These are phyloP conservation scores for Parotia lawesii DNA, from an alignment of 2,113 vertebrate species.

Conservation along the genomic window DNA sequence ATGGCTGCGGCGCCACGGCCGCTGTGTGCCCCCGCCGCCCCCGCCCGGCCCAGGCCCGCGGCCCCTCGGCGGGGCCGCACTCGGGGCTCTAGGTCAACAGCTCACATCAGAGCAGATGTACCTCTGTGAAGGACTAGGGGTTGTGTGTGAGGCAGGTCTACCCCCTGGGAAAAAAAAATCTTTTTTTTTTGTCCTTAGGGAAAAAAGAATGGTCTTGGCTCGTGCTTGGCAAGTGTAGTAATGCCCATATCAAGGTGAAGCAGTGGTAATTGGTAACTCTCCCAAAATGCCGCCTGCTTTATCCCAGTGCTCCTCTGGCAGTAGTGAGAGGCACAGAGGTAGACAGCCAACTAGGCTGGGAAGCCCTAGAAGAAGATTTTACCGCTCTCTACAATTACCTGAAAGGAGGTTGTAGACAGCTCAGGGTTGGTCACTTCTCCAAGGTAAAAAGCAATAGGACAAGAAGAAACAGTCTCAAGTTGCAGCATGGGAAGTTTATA, in stretches of 20 bases:
- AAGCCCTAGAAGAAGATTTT: background rate
- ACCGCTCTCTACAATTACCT: background rate
- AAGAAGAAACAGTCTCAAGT: background rate
- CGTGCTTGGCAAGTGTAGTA: too few species aligned
- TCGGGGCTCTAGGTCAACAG: accelerated
- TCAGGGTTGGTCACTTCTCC: too few species aligned
- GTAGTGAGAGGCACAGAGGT: background rate
- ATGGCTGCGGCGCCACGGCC: background rate
- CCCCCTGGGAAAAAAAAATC: accelerated
- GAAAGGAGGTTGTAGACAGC: background rate
- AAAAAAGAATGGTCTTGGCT: background rate
- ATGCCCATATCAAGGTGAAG: background rate
- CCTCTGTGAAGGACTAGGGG: accelerated
- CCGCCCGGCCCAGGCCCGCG: accelerated
- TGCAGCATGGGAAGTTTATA: background rate
- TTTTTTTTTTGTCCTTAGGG: too few species aligned
- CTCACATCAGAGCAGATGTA: background rate
- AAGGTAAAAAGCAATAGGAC: background rate
- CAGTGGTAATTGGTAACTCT: background rate
- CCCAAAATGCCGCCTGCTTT: background rate
- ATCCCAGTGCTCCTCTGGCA: background rate
- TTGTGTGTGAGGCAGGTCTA: background rate
- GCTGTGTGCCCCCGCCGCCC: background rate
- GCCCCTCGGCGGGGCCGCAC: accelerated
- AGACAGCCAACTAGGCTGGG: background rate